A percentile compares a stretch with the other conserved stretches of the same genome.
Conservation (phyloP, 2,888 invertebrate species). For the Tetranychus truncatus region DNA sequence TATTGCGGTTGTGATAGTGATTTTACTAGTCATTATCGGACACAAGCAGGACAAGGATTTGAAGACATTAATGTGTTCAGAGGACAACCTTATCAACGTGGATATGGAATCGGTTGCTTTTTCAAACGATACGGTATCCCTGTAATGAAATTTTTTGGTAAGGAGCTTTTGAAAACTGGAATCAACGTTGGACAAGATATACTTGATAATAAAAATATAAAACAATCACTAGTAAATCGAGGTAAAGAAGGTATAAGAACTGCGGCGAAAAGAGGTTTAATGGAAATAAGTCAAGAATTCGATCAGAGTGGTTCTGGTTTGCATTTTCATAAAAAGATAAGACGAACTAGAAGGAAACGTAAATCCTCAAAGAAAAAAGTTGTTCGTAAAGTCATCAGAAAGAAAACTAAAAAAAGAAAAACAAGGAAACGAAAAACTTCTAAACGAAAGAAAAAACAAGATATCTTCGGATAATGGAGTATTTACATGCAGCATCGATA, state of each 20-base stretch:
- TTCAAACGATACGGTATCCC: neutral
- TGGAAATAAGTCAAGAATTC: neutral
- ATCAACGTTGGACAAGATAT: neutral
- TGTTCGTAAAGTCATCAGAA: neutral
- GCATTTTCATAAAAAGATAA: neutral
- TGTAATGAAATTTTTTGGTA: neutral
- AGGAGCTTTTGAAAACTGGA: neutral
- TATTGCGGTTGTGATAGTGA: neutral
- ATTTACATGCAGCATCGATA: neutral
- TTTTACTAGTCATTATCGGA: neutral
- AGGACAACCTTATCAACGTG: neutral
- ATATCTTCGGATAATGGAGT: slow-evolving; percentile 4
- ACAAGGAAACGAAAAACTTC: neutral
- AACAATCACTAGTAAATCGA: neutral
- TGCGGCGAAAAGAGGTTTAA: neutral
- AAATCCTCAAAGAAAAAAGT: neutral
- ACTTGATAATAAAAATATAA: neutral
- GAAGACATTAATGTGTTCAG: neutral
- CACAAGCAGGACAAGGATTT: neutral
- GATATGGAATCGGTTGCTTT: neutral
- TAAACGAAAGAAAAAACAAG: neutral
- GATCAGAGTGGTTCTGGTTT: neutral
- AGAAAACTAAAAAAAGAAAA: neutral
- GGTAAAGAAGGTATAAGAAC: neutral
- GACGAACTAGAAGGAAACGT: neutral